Evolutionary conservation across 2,113 vertebrate species (phyloP), one percentile per base, ranked within the genome.

Genomic region (Notechis scutatus): DNA sequence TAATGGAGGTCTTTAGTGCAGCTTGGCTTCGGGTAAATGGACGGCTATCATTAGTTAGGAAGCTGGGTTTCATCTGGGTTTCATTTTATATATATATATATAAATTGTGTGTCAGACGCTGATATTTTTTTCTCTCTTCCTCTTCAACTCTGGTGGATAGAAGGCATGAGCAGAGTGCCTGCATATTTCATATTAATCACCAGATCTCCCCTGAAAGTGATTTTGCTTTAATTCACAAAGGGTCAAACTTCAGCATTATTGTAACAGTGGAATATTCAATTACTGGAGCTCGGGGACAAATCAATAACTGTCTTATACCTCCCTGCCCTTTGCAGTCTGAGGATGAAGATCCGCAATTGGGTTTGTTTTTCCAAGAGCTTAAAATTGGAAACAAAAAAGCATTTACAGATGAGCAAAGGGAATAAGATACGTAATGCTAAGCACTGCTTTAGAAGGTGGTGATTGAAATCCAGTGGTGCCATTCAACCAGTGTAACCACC

Each of bases 151-250:
- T 34, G 91, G 91, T 88, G 90, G 92, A 93, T 94, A 85, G 45
- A 89, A 93, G 91, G 88, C 81, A 92, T 57, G 69, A 29, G 93
- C 34, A 88, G 61, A 93, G 94, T 59, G 87, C 89, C 94, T 54
- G 10, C 88, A 95, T 92, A 94, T 29, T 93, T 94, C 50, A 54
- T 59, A 95, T 93, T 95, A 96, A 96, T 96, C 94, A 95, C n/a
- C 52, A 7, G 64, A 74, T 90, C 24, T 91, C 94, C 57, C 92
- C 94, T 90, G 34, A 69, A 92, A 91, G 93, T 90, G 90, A 85
- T 86, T 21, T 93, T 87, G 11, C 3, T 61, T 92, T n/a, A 18
- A 91, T 91, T 93, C 93, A 64, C 69, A 94, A 55, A 57, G 85
- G 20, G 56, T 69, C 93, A 95, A 92, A 91, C 92, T 1, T 21